Evolutionary conservation across 2,113 vertebrate species (phyloP), one percentile per base, ranked within the genome.

Genomic region (Regulus satrapa): DNA sequence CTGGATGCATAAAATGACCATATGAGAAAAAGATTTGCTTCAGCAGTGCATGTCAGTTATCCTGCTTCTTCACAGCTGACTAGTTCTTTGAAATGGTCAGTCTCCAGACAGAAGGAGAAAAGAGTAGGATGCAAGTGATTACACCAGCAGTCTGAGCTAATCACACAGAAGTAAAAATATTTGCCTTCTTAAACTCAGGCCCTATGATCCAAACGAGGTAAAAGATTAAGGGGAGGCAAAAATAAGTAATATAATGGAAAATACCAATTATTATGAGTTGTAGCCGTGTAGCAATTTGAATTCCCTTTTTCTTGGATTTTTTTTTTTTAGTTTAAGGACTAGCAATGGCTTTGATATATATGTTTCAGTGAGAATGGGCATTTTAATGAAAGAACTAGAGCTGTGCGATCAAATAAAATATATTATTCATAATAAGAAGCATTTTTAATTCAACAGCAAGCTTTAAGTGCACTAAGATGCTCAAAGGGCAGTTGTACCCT

Each of bases 21-120:
- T 81, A 75, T 93, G 91, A 89, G 69, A 63, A 52, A 81, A 88
- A 93, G 36, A 43, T 84, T 26, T 40, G 40, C 63, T 95, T 89
- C 84, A 78, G 8, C 36, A 78, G 76, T 52, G 38, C 77, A 12
- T 52, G 6, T 55, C 62, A 95, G 41, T 63, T 71, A 54, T 23
- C 94, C 91, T 89, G n/a, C 58, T 82, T 86, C 80, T 94, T 81
- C 88, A 63, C 36, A 89, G 41, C 18, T 84, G 66, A 94, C 52
- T 49, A 34, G 23, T 69, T 94, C 52, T 89, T 96, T 92, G 62
- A 26, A 92, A 93, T 28, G 26, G 11, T 84, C 69, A 78, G 40
- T 94, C 49, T 95, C 34, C 38, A 92, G 41, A 79, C 54, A 80
- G 43, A 82, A 89, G 25, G 46, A 54, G 34, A 41, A 72, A 76